Evolutionary conservation across 2,888 invertebrate genomes (phyloP), one percentile per base, ranked within the genome.

Genomic region (Rotaria magnacalcarata): DNA sequence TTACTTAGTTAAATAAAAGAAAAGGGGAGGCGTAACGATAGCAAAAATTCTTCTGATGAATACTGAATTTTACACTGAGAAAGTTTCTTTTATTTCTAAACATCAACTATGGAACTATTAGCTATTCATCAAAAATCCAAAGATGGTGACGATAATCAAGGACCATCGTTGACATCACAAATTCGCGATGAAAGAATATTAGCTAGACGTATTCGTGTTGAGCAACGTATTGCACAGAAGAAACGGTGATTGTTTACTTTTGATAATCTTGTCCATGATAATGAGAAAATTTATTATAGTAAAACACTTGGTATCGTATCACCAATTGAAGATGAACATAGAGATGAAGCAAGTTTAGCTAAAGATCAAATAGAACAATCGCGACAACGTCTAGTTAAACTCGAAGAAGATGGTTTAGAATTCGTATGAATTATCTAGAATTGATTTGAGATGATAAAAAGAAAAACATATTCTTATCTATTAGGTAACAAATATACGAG

Each of bases 131-230:
- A 85, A 58, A 87, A 85, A 52, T 86, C 84, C 41, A 80, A 85
- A 19, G 89, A 89, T 43, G 90, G 90, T 87, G 90, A 91, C 87
- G 91, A 91, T 87, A 90, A 91, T 84, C 88, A 88, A 50, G 91
- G 90, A n/a, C 91, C 91, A 10, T 89, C 89, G 87, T 90, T 91
- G 19, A 90, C 91, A 87, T 94, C 94, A 0, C 89, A 90, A 8
- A 93, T 94, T 90, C 93, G 94, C 16, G 92, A 93, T 84, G 94
- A 94, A 90, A 91, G 95, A 88, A 94, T 94, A 90, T 92, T 93
- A 75, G 95, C 94, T 0, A 92, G 95, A 87, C 92, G 93, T 87
- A 90, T 94, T 85, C 92, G 95, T 84, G 94, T 95, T 89, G 93
- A 94, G 90, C 92, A 93, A 84, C 88, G 91, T 87, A 88, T 90